Evolutionary conservation across 2,888 invertebrate species (phyloP), one percentile per base, ranked within the genome.

Genomic region (Lasioglossum vierecki): DNA sequence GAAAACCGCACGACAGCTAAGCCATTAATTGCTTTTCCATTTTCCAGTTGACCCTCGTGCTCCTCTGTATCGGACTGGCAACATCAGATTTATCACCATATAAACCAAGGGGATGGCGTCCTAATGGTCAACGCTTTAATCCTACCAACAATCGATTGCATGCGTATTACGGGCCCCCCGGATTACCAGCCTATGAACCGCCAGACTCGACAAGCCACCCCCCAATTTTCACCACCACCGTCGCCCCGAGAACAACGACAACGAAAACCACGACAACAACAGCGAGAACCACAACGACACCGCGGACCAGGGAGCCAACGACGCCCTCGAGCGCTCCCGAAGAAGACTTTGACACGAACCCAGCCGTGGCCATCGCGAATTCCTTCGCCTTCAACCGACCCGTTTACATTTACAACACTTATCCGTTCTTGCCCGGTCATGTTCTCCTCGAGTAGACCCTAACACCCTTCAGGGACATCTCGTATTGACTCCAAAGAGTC

Each of bases 321-420:
- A 91, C 92, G 8, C 76, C 89, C 1, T 35, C 77, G 35, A 68
- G 70, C 68, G 68, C 82, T 13, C 79, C 89, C 5, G 91, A 92
- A 35, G 93, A 93, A 53, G 92, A 92, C 70, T 92, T 93, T 77
- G 92, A 93, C 72, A 73, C 90, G 68, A 93, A 91, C 83, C 94
- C 94, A 0, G 93, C 94, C 0, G 83, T 95, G 13, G 95, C 95
- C 66, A 90, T 95, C 44, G 95, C 95, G 26, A 95, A 95, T 87
- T 94, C 95, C 13, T 95, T 94, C 84, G 94, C 94, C 18, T 94
- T 95, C 83, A 94, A 94, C 86, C 91, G 93, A 76, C 95, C 95
- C 0, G 92, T 94, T 70, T 95, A 94, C 85, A 90, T 95, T 9
- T 93, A 94, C 89, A 94, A 94, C 81, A 80, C 92, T 6, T 94